Base-by-base conservation (phyloP, 2,888 invertebrate genomes). In the Tiphia femorata region DNA sequence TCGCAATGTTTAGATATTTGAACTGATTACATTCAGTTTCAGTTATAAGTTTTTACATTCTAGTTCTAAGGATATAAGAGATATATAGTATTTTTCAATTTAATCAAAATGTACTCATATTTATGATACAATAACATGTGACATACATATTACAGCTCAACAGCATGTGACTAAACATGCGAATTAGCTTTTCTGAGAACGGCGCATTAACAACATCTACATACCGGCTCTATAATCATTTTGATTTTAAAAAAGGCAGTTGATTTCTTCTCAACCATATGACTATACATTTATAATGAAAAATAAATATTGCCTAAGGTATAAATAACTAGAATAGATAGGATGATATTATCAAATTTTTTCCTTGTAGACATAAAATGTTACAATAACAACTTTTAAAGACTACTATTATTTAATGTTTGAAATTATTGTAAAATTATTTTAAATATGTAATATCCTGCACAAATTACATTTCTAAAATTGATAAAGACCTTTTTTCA, bases 331-430 rank as follows among this genome's bases (percentile, higher is more conserved):
- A 81, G 80, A 58, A 69, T 80, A 81, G 80, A 75, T 80, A 82
- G 81, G 79, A 75, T 70, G 76, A 75, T 70, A 75, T 78, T 79
- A 81, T 81, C 69, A 78, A 78, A 80, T 80, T 79, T 74, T 75
- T 77, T 77, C 76, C 67, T 75, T 65, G 55, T 77, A 79, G 72
- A 70, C 52, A 60, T 75, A 72, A 68, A 74, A 62, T 76, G 72
- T 77, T 77, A 75, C 57, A 70, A 69, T 72, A 73, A 75, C 58
- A 70, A 75, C 73, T 74, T 72, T 76, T 73, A 72, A 77, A 75
- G 68, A 67, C 67, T 72, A 71, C 60, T 73, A 70, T 72, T 77
- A 77, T 77, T 78, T 76, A 77, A 76, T 73, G 49, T 66, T 66
- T 66, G 65, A 51, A 20, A 46, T 48, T 64, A 52, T 63, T 47